These are phyloP conservation scores for Parnassius glacialis DNA, from an alignment of 2,888 invertebrate species.

Conservation along the genomic window DNA sequence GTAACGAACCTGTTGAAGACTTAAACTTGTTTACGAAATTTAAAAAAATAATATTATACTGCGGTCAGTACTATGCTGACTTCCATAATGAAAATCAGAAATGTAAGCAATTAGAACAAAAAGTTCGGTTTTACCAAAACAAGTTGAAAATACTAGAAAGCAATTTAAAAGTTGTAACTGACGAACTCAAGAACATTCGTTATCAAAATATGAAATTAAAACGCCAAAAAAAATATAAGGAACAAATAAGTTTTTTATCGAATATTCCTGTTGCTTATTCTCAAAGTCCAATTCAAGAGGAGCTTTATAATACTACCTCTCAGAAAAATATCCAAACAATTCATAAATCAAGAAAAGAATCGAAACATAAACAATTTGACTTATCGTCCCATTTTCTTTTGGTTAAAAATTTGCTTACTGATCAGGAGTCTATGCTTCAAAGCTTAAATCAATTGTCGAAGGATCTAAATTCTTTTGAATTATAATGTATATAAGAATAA, in stretches of 20 bases:
- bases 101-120: constrained; percentile 46
- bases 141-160: constrained; percentile 51
- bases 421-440: constrained; percentile 50
- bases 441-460: constrained; percentile 47
- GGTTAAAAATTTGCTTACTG: constrained; percentile 48
- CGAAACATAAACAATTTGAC: constrained; percentile 32
- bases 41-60: constrained; percentile 48
- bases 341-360: constrained; percentile 11
- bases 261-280: constrained; percentile 1
- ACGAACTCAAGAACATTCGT: constrained; percentile 43
- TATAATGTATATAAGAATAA: neutral
- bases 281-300: neutral
- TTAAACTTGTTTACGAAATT: constrained; percentile 37
- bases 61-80: constrained; percentile 54
- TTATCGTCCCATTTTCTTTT: constrained; percentile 48
- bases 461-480: constrained; percentile 31
- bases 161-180: constrained; percentile 38
- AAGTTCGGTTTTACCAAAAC: constrained; percentile 48
- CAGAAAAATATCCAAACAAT: constrained; percentile 7
- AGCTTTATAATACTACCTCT: neutral
- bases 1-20: constrained; percentile 34
- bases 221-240: constrained; percentile 27
- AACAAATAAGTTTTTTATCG: neutral
- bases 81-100: constrained; percentile 44
- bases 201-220: constrained; percentile 35